Conservation (phyloP, 2,797 vertebrate genomes). For the Helarctos malayanus region DNA sequence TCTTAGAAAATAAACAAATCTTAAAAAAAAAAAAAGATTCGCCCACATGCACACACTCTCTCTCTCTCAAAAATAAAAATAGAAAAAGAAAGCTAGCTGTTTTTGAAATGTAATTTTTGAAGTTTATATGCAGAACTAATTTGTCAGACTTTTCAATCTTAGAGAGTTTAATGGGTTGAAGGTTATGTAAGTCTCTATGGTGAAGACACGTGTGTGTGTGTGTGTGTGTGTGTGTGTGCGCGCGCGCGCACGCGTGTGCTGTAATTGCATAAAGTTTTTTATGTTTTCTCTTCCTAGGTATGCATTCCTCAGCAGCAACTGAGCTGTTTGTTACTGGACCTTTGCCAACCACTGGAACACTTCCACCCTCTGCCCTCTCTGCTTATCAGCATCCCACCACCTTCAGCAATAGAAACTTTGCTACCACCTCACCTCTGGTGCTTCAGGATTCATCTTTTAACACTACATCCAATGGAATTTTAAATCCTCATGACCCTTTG, state of each 20-base stretch:
- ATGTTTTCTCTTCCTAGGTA: slow-evolving; percentile 89
- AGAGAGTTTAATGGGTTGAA: slow-evolving; percentile 41
- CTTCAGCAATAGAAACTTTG: slow-evolving; percentile 96
- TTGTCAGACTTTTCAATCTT: slow-evolving; percentile 7
- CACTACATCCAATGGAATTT: slow-evolving; percentile 95
- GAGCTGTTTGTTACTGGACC: slow-evolving; percentile 98
- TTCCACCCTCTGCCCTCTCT: slow-evolving; percentile 94
- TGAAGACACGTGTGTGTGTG: slow-evolving; percentile 27
- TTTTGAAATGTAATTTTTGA: slow-evolving; percentile 67
- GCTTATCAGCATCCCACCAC: slow-evolving; percentile 96
- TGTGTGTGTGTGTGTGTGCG: background rate
- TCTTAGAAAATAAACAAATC: background rate
- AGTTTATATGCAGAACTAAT: background rate
- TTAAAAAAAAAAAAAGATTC: background rate
- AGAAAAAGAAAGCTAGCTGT: slow-evolving; percentile 36
- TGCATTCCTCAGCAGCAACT: slow-evolving; percentile 95
- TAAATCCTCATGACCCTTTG: slow-evolving; percentile 95
- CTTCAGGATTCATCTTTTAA: slow-evolving; percentile 96
- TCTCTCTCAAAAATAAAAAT: background rate
- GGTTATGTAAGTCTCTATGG: background rate
- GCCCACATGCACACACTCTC: background rate
- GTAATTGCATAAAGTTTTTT: slow-evolving; percentile 58
- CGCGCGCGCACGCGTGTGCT: background rate
- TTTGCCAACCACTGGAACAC: slow-evolving; percentile 96
- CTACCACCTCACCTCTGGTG: slow-evolving; percentile 94